Conservation (phyloP, 2,888 invertebrate genomes). For the Drosophila hawaiiensis region DNA sequence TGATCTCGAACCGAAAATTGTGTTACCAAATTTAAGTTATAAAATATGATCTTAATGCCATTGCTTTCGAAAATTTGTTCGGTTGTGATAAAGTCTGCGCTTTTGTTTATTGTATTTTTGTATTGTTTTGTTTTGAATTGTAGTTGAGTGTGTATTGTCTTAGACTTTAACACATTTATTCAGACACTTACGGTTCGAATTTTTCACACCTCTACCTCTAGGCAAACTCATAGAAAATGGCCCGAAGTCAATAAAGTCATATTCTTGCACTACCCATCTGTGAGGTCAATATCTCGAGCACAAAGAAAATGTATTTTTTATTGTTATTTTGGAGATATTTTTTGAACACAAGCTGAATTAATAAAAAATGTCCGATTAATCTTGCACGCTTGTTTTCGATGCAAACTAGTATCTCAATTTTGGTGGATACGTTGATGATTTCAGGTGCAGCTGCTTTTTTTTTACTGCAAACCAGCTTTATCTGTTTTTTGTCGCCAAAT, state of each 20-base stretch:
- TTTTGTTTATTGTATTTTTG: neutral
- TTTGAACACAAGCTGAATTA: neutral
- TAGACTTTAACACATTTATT: neutral
- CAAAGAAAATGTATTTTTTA: neutral
- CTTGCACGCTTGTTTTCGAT: neutral
- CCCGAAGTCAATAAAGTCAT: neutral
- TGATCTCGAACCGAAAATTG: neutral
- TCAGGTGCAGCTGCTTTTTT: neutral
- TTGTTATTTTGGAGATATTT: neutral
- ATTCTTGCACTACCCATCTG: neutral
- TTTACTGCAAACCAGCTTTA: slow-evolving; percentile 10
- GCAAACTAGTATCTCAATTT: slow-evolving; percentile 2
- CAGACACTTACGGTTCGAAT: neutral
- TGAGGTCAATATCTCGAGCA: neutral
- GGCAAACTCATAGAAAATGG: neutral
- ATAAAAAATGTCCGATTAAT: neutral
- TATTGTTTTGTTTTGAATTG: neutral
- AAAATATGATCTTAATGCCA: neutral
- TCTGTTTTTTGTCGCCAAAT: neutral
- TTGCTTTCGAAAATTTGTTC: neutral
- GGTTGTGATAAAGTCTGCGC: neutral
- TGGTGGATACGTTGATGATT: neutral
- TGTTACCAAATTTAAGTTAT: neutral
- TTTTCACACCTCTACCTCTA: neutral
- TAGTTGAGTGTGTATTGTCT: neutral